Percentiles rank a stretch among this genome's conserved stretches.
Evolutionary conservation across 2,113 vertebrate species (phyloP).

Genomic region (Myanophis thanlyinensis): DNA sequence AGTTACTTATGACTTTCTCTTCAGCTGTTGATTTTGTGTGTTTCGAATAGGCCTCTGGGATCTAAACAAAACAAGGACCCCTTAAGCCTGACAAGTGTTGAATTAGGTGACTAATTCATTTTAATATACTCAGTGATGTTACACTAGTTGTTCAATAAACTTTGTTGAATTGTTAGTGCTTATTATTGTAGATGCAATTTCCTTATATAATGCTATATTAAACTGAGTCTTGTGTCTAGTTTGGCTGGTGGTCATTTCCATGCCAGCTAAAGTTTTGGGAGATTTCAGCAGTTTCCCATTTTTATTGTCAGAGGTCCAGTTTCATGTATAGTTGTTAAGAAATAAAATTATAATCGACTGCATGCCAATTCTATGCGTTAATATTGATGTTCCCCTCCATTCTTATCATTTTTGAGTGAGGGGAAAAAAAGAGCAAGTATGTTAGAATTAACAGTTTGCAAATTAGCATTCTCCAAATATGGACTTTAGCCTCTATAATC

Average conservation of each 20-base stretch:
- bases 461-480: neutral
- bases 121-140: neutral
- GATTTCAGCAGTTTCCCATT: neutral
- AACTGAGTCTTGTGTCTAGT: neutral
- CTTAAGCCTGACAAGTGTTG: neutral
- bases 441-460: neutral
- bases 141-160: neutral
- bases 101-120: neutral
- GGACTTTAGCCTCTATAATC: neutral
- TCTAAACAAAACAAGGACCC: neutral
- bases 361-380: neutral
- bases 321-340: neutral
- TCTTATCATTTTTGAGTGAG: neutral
- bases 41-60: neutral
- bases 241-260: neutral
- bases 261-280: neutral
- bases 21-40: neutral
- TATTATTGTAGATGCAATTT: neutral
- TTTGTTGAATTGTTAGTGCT: neutral
- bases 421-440: neutral
- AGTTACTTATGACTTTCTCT: neutral
- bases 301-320: neutral
- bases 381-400: neutral
- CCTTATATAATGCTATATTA: neutral
- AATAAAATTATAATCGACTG: neutral